These are phyloP conservation scores for Montipora efflorescens DNA, from an alignment of 64 coral and sea anemone genomes.

Conservation along the genomic window DNA sequence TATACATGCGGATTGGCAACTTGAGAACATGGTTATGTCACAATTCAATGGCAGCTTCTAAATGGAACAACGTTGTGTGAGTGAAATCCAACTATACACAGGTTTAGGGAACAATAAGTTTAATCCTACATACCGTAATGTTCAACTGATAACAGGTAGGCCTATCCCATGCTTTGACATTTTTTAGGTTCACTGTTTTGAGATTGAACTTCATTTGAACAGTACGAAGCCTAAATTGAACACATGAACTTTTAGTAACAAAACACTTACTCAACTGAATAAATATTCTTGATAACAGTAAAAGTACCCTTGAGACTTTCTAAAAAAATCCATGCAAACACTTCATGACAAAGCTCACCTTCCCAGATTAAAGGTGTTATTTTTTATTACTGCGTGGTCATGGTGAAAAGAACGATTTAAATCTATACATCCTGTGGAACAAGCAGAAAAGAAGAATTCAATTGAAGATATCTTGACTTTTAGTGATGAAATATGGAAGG, in stretches of 20 bases:
- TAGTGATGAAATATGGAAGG: no score
- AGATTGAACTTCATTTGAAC: conserved; percentile 39
- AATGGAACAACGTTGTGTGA: no score
- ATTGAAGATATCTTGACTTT: neutral
- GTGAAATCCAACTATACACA: no score
- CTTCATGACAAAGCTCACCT: conserved; percentile 6
- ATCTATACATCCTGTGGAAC: neutral
- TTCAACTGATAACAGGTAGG: conserved; percentile 81
- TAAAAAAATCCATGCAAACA: neutral
- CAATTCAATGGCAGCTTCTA: no score
- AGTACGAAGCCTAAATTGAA: conserved; percentile 35
- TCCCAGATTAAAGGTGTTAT: conserved; percentile 61
- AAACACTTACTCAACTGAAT: neutral
- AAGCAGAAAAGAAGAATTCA: neutral
- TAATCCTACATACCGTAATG: conserved; percentile 66
- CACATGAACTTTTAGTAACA: neutral
- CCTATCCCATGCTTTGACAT: conserved; percentile 73
- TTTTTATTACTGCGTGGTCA: conserved; percentile 18
- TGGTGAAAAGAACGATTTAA: neutral
- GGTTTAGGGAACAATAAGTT: no score
- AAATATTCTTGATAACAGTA: no score
- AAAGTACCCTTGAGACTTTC: neutral
- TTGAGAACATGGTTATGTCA: no score
- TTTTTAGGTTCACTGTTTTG: conserved; percentile 63
- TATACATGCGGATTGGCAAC: no score